These are phyloP conservation scores for Oophaga pumilio DNA, from an alignment of 2,113 vertebrate genomes.

Conservation along the genomic window DNA sequence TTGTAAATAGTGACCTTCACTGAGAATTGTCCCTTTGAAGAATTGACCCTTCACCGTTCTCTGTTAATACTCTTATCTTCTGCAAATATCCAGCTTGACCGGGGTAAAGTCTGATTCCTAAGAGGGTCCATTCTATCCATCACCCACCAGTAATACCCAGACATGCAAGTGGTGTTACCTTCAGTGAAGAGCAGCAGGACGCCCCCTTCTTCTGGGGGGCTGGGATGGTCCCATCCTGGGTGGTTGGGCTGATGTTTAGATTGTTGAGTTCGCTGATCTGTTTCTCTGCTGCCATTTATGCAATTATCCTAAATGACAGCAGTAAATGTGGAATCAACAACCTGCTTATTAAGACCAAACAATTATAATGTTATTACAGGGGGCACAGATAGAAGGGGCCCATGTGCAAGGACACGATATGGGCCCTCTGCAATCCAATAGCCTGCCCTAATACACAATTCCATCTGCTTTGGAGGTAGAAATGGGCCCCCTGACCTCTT, in stretches of 20 bases:
- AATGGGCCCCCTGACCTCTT: too few relatives aligned
- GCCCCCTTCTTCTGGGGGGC: neutral
- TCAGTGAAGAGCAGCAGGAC: conserved; percentile 3
- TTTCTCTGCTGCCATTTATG: conserved; percentile 26
- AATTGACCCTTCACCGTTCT: too few relatives aligned
- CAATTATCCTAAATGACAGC: neutral
- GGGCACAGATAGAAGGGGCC: too few relatives aligned
- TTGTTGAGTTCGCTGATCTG: neutral
- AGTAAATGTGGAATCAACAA: neutral
- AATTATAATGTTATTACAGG: too few relatives aligned
- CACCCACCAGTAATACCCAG: neutral
- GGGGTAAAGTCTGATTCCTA: neutral
- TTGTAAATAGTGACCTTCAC: too few relatives aligned
- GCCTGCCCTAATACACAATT: too few relatives aligned
- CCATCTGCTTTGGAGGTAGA: too few relatives aligned
- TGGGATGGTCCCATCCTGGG: neutral
- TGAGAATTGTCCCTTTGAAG: too few relatives aligned
- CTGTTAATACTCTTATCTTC: neutral
- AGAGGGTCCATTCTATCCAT: neutral
- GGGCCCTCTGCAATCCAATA: too few relatives aligned
- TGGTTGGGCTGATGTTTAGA: neutral
- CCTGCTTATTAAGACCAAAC: neutral
- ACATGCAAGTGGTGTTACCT: neutral
- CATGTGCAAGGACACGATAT: too few relatives aligned
- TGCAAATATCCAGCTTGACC: neutral